Base-by-base conservation (phyloP, 1,140 invertebrate species). In the Zaprionus vittiger region DNA sequence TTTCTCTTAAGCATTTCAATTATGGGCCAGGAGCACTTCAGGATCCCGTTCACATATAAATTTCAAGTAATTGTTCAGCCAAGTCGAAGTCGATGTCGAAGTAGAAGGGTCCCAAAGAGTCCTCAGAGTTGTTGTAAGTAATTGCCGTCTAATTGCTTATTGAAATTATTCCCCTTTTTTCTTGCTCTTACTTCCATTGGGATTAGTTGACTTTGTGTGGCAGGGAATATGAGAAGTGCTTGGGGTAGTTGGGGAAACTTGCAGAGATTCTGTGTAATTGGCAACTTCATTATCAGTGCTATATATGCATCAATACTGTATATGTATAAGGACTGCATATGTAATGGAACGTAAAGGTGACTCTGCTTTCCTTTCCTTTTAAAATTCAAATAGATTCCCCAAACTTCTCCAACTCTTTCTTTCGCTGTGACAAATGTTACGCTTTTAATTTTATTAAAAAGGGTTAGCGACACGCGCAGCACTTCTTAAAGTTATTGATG, bases 131-230 rank as follows among this genome's bases (percentile, higher is more conserved):
- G 84, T 89, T 89, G 84, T 82, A 89, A 89, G 81, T 90, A 89
- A 90, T 89, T 90, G 85, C 78, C 84, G 77, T 79, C 84, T 90
- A 89, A 89, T 89, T 89, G 84, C 81, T 87, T 84, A 90, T 89
- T 89, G 84, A 90, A 90, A 89, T 90, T 81, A 81, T 76, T 79
- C 66, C 73, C 65, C 69, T 68, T 59, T 28, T 41, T 60, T 31
- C 47, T 24, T 44, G 11, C 52, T 11, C 20, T 70, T 31, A 17
- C n/a, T 47, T 17, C 7, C n/a, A 7, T 1, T 9, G 28, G 63
- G 72, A 72, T 77, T 44, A 56, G 28, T 17, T 64, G 34, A 11
- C 28, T 57, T 14, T 37, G 6, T 44, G 26, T 56, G 64, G 24
- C 12, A 24, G 26, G 17, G 17, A 70, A 57, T 9, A 71, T 65